Conservation (phyloP, 2,113 vertebrate species). For the Anoura caudifer region DNA sequence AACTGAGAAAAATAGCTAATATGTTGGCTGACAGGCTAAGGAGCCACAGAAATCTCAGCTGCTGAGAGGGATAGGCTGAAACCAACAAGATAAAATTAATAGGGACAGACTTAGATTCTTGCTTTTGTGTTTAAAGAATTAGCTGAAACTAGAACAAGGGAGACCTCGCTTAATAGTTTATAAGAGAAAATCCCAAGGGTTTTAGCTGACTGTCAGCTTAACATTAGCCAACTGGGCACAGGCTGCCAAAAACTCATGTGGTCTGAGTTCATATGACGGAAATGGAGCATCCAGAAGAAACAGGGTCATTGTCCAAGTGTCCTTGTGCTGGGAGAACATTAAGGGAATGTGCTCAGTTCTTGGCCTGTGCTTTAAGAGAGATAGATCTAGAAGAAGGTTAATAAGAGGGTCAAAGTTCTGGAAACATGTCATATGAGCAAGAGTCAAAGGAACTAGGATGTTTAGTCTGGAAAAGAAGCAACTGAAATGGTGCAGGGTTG, state of each 20-base stretch:
- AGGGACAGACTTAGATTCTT: constrained; percentile 45
- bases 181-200: constrained; percentile 44
- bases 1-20: constrained; percentile 44
- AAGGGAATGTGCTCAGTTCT: constrained; percentile 11
- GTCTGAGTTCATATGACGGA: constrained; percentile 41
- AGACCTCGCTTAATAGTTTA: constrained; percentile 48
- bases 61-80: constrained; percentile 7
- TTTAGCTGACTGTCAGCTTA: constrained; percentile 53
- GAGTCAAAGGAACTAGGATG: constrained; percentile 27
- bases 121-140: constrained; percentile 49
- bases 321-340: neutral
- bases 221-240: constrained; percentile 46
- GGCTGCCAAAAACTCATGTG: constrained; percentile 54
- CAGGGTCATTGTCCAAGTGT: constrained; percentile 5
- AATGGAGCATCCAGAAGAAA: constrained; percentile 49
- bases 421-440: constrained; percentile 19
- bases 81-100: constrained; percentile 38
- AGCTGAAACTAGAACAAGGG: constrained; percentile 51
- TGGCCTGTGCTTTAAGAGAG: constrained; percentile 35
- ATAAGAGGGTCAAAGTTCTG: constrained; percentile 28
- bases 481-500: neutral
- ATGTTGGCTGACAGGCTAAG: neutral
- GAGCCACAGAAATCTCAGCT: constrained; percentile 36
- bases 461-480: constrained; percentile 55
- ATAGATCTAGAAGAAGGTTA: constrained; percentile 43